Evolutionary conservation across 2,113 vertebrate genomes (phyloP).

Genomic region (Lepisosteus osseus): DNA sequence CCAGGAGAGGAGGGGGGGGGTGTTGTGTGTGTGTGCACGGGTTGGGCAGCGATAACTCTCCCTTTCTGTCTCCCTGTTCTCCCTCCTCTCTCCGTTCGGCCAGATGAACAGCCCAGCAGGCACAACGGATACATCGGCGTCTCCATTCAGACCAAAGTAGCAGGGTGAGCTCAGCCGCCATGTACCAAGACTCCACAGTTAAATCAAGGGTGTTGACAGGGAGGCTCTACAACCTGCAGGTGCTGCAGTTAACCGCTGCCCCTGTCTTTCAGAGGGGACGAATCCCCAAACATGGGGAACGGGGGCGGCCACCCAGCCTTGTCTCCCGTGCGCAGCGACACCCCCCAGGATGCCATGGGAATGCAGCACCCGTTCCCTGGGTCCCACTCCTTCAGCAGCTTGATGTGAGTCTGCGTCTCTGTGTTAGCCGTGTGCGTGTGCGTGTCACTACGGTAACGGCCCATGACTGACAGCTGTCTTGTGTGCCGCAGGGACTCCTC

Average conservation of each 20-base stretch:
- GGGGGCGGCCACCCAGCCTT: neutral
- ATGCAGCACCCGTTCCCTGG: too few relatives aligned
- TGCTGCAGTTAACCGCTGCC: neutral
- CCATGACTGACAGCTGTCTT: too few relatives aligned
- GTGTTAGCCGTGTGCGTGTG: too few relatives aligned
- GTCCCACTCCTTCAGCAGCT: too few relatives aligned
- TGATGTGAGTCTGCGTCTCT: too few relatives aligned
- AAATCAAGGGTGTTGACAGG: neutral
- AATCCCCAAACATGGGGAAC: neutral
- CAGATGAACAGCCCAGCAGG: slow-evolving; percentile 30
- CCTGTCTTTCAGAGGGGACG: neutral
- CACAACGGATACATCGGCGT: slow-evolving; percentile 46
- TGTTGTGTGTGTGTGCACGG: neutral
- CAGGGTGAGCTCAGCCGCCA: slow-evolving; percentile 34
- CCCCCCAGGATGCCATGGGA: too few relatives aligned
- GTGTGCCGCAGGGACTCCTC: too few relatives aligned
- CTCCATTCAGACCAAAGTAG: slow-evolving; percentile 51
- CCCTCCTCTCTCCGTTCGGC: slow-evolving; percentile 12
- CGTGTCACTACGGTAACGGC: too few relatives aligned
- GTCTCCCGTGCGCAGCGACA: neutral
- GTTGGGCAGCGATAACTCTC: neutral
- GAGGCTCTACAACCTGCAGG: too few relatives aligned
- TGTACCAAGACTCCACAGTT: neutral
- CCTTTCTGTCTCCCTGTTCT: neutral
- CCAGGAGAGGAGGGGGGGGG: neutral